Evolutionary conservation across 2,797 vertebrate species (phyloP).

Genomic region (Urophycis tenuis): DNA sequence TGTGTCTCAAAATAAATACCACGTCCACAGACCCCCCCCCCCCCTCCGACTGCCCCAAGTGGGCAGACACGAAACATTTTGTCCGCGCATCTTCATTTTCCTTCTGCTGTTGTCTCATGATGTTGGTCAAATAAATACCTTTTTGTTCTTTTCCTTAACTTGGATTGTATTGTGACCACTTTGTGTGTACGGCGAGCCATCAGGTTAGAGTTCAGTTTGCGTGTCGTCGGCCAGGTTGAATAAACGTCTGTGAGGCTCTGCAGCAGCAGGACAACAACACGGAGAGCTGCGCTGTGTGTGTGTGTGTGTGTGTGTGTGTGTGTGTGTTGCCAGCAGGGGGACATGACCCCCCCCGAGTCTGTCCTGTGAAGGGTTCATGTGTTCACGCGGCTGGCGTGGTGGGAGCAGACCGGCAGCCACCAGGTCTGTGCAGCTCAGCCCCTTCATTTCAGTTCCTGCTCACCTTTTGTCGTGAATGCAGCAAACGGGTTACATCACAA

Average conservation of each 20-base stretch:
- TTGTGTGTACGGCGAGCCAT: not conserved
- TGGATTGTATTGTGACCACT: not conserved
- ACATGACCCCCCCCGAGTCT: not conserved
- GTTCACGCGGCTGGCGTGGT: not conserved
- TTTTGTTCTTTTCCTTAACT: not conserved
- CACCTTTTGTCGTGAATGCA: not conserved
- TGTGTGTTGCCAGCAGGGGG: not conserved
- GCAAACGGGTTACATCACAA: not conserved
- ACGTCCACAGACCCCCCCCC: not conserved
- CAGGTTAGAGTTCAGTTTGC: not conserved
- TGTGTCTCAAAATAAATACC: not conserved
- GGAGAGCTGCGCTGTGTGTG: no score
- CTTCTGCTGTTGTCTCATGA: not conserved
- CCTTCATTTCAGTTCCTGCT: not conserved
- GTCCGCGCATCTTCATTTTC: not conserved
- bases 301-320: no score
- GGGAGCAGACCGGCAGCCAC: not conserved
- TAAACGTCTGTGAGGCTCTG: not conserved
- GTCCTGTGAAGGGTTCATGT: not conserved
- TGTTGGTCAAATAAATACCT: constrained; percentile 2
- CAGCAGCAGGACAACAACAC: not conserved
- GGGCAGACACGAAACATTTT: not conserved
- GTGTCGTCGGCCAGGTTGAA: not conserved
- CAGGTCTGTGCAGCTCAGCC: not conserved
- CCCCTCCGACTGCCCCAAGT: no score